Conservation (phyloP, 2,113 vertebrate genomes). For the Sardina pilchardus region DNA sequence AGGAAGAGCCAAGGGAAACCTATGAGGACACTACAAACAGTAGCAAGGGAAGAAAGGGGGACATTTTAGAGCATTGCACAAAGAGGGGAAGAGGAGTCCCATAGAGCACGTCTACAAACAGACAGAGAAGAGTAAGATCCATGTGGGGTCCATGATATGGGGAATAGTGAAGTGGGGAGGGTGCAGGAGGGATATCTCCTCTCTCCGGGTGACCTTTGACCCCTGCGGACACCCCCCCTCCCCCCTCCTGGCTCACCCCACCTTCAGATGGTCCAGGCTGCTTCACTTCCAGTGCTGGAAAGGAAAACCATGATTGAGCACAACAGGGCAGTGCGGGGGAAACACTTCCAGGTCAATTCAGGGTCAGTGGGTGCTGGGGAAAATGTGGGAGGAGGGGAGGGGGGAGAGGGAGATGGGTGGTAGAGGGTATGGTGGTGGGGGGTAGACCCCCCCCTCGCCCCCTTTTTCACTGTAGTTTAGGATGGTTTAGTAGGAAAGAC, state of each 20-base stretch:
- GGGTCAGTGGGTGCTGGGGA: background rate
- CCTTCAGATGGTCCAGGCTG: slow-evolving; percentile 27
- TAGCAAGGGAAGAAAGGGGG: slow-evolving; percentile 26
- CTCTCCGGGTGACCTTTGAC: slow-evolving; percentile 26
- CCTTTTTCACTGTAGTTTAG: background rate
- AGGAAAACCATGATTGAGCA: slow-evolving; percentile 48
- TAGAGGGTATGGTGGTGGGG: background rate
- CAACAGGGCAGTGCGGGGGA: slow-evolving; percentile 34
- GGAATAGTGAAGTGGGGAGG: background rate
- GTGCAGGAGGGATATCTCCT: slow-evolving; percentile 44
- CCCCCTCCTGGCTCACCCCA: background rate
- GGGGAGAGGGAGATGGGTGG: background rate
- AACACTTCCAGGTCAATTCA: background rate
- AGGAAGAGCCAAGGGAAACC: slow-evolving; percentile 36
- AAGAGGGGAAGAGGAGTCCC: slow-evolving; percentile 59
- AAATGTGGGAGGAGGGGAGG: slow-evolving; percentile 16
- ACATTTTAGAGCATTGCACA: slow-evolving; percentile 30
- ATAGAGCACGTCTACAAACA: slow-evolving; percentile 72
- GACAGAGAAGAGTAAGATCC: slow-evolving; percentile 56
- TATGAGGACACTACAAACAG: slow-evolving; percentile 40
- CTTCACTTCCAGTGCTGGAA: slow-evolving; percentile 64
- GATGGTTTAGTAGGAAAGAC: background rate
- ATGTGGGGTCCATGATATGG: slow-evolving; percentile 28
- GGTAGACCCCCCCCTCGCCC: background rate
- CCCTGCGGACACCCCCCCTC: background rate